Evolutionary conservation across 2,888 invertebrate species (phyloP), one percentile per base, ranked within the genome.

Genomic region (Drosophila aldrichi): DNA sequence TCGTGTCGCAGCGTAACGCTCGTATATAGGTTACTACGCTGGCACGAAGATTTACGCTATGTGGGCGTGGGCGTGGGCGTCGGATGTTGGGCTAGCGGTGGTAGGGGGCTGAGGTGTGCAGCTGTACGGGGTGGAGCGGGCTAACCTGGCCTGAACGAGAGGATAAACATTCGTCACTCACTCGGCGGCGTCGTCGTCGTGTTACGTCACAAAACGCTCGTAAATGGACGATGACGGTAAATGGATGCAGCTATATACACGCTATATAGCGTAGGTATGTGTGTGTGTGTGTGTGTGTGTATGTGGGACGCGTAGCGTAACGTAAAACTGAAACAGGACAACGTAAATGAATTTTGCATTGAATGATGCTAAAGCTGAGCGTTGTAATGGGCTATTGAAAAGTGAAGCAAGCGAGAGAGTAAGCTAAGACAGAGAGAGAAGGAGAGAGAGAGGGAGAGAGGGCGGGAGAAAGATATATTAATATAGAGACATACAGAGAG

Each of bases 261-360:
- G 62, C 52, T 29, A 52, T 9, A n/a, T 18, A 49, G 10, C 20
- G 0, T 10, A 9, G 36, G 29, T 34, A 46, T 55, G 25, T 60
- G 62, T 40, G 59, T 44, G 57, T 29, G 41, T 16, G 49, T 36
- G 32, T 14, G 54, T n/a, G 58, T 44, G 48, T 51, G 56, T 81
- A 82, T 86, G 78, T 86, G 58, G 83, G 62, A 61, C 84, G 81
- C 81, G 82, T 87, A 88, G 89, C 87, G 84, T 85, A 85, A 83
- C 84, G 84, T 86, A 84, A 84, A 84, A 85, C 78, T 64, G 81
- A 85, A 88, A 63, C 81, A 83, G 89, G 89, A 88, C 89, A 88
- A 77, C 89, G 87, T 87, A 85, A 85, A 87, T 84, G 82, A 89
- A 82, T 89, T 81, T 84, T 89, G 77, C 84, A 89, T 87, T 87